Evolutionary conservation across 2,888 invertebrate genomes (phyloP).

Genomic region (Pammene aurita): DNA sequence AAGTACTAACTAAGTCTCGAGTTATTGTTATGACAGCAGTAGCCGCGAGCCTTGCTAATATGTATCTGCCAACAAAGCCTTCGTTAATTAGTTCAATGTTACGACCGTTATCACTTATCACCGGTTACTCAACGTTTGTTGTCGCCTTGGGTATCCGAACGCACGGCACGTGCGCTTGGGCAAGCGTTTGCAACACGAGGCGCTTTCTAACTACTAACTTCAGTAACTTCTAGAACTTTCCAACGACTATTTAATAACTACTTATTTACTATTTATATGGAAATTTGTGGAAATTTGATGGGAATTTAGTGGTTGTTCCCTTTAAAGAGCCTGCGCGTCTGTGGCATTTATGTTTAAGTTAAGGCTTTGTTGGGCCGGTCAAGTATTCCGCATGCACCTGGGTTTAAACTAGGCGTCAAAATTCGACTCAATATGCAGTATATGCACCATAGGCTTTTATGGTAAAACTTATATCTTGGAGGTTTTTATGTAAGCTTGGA

Average conservation of each 20-base stretch:
- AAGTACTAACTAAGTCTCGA: too few relatives aligned
- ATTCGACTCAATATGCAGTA: too few relatives aligned
- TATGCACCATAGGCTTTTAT: too few relatives aligned
- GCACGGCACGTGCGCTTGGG: constrained; percentile 36
- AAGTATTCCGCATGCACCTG: too few relatives aligned
- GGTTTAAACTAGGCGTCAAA: too few relatives aligned
- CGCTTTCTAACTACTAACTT: constrained; percentile 41
- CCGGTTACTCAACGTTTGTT: constrained; percentile 37
- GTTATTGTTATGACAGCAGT: too few relatives aligned
- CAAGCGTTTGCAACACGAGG: constrained; percentile 34
- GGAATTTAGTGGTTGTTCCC: not conserved
- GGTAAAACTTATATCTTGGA: too few relatives aligned
- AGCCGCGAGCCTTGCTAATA: not conserved
- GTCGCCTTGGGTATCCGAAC: constrained; percentile 37
- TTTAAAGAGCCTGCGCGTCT: too few relatives aligned
- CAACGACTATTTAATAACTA: constrained; percentile 29
- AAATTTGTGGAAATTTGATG: not conserved
- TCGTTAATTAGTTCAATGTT: constrained; percentile 28
- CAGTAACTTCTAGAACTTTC: constrained; percentile 39
- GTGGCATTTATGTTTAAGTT: too few relatives aligned
- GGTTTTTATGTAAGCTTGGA: too few relatives aligned
- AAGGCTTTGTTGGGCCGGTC: too few relatives aligned
- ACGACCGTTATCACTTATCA: constrained; percentile 36
- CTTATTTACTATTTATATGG: not conserved
- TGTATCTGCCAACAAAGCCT: not conserved